phyloP scores from a whole-genome alignment of 2,888 invertebrate species.

The Agrotis ipsilon region DNA sequence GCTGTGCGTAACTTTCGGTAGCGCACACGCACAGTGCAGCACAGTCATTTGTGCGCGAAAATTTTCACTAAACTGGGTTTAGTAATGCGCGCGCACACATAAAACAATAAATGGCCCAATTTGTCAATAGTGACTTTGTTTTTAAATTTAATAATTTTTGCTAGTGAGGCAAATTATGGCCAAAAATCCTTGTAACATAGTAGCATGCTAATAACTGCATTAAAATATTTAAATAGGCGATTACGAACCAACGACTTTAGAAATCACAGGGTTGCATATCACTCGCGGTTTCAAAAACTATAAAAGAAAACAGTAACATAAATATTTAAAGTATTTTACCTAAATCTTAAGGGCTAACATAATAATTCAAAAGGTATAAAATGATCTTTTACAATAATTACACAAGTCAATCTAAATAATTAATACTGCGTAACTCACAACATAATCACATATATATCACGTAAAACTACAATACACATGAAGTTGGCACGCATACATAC shows the following conservation, averaged over 20 bases:
- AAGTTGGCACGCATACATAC: constrained; percentile 53
- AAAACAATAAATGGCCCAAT: too few relatives aligned
- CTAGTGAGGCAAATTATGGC: too few relatives aligned
- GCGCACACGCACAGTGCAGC: too few relatives aligned
- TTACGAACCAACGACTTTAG: not conserved
- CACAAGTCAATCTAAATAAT: constrained; percentile 39
- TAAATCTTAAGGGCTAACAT: constrained; percentile 30
- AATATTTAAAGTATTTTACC: not conserved
- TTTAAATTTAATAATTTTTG: too few relatives aligned
- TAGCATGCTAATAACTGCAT: too few relatives aligned
- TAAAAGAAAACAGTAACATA: constrained; percentile 6
- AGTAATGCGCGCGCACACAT: too few relatives aligned
- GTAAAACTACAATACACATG: constrained; percentile 36
- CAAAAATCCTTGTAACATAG: too few relatives aligned
- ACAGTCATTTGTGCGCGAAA: too few relatives aligned
- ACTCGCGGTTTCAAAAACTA: constrained; percentile 13
- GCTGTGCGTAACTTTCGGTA: too few relatives aligned
- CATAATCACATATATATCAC: constrained; percentile 50
- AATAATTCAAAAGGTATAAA: constrained; percentile 46
- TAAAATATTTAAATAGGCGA: too few relatives aligned
- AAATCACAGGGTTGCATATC: constrained; percentile 1
- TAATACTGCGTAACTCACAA: constrained; percentile 65
- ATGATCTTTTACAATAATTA: constrained; percentile 30
- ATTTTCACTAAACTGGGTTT: too few relatives aligned
- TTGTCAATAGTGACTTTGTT: too few relatives aligned